Conservation (phyloP, 2,888 invertebrate species). For the Apocheima hispidaria region DNA sequence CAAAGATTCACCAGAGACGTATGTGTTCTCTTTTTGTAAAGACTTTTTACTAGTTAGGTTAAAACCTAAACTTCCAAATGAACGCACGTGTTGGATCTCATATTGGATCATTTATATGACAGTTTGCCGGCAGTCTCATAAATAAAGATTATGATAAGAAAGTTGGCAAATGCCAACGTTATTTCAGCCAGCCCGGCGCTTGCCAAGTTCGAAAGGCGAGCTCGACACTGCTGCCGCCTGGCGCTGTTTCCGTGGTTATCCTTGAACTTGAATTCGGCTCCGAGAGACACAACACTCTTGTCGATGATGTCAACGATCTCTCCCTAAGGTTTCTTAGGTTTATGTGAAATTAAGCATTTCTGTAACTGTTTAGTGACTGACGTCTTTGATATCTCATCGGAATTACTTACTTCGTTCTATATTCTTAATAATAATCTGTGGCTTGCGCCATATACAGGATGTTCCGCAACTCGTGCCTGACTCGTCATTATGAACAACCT, state of each 20-base stretch:
- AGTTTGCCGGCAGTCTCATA: background rate
- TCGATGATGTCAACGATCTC: constrained; percentile 11
- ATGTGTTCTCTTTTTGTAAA: no score
- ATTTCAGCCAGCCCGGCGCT: constrained; percentile 6
- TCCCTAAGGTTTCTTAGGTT: background rate
- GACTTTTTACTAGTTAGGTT: no score
- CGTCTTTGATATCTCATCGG: no score
- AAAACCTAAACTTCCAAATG: no score
- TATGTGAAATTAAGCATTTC: background rate
- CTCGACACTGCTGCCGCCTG: constrained; percentile 2
- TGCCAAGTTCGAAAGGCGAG: constrained; percentile 13
- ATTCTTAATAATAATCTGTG: no score
- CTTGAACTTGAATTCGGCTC: constrained; percentile 10
- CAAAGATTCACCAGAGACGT: no score
- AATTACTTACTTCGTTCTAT: no score
- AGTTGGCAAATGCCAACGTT: background rate
- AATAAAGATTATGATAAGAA: constrained; percentile 1
- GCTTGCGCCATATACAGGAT: no score
- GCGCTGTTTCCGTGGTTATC: background rate
- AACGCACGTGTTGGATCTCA: background rate
- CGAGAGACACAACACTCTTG: constrained; percentile 4
- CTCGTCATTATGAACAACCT: no score
- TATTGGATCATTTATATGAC: background rate
- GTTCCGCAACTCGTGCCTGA: no score
- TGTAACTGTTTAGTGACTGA: background rate